phyloP scores from a whole-genome alignment of 2,888 invertebrate genomes.

The Dione juno region DNA sequence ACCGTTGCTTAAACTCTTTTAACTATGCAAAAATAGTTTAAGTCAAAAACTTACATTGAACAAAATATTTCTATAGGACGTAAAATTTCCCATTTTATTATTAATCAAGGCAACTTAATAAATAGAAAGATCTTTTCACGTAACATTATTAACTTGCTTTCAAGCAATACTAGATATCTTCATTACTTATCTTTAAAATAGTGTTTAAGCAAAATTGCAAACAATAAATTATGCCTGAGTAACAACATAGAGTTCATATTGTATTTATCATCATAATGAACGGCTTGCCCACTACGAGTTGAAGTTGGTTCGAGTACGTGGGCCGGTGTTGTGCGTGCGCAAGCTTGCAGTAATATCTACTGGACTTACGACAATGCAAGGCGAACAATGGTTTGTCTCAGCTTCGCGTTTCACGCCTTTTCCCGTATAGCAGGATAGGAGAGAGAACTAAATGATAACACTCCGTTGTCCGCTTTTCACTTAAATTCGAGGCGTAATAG shows the following conservation, averaged over 20 bases:
- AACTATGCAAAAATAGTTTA: no score
- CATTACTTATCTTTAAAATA: constrained; percentile 10
- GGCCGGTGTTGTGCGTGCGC: constrained; percentile 12
- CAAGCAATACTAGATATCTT: not conserved
- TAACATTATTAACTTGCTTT: constrained; percentile 4
- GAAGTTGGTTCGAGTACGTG: constrained; percentile 16
- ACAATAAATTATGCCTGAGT: constrained; percentile 14
- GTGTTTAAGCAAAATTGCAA: constrained; percentile 6
- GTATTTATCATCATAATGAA: constrained; percentile 21
- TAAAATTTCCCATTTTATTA: no score
- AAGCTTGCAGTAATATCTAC: constrained; percentile 16
- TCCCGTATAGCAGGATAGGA: no score
- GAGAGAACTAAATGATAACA: no score
- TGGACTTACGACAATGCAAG: not conserved
- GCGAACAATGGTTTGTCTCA: no score
- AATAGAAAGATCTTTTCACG: not conserved
- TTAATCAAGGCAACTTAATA: not conserved
- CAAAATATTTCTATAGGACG: no score
- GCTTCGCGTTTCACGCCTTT: no score
- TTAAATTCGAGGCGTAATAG: no score
- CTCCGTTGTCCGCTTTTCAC: no score
- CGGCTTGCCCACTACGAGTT: constrained; percentile 5
- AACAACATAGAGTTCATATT: constrained; percentile 17
- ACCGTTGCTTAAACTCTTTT: no score
- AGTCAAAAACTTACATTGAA: no score